These are phyloP conservation scores for Lethenteron reissneri DNA, from an alignment of 2,113 vertebrate species.

Conservation along the genomic window DNA sequence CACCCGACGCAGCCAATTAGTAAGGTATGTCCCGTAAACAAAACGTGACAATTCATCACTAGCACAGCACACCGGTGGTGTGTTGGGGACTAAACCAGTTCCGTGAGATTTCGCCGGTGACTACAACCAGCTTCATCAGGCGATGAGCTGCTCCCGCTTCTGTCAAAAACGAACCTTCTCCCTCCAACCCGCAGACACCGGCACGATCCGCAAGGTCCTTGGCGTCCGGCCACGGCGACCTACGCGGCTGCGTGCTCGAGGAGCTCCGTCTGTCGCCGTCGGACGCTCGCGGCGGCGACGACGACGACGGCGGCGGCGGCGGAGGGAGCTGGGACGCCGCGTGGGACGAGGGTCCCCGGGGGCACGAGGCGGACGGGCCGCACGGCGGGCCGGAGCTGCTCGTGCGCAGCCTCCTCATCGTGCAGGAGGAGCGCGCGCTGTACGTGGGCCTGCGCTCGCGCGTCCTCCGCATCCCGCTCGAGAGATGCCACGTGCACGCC, in stretches of 20 bases:
- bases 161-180: neutral
- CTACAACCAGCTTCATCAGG: no score
- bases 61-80: no score
- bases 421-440: conserved; percentile 72
- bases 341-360: no score
- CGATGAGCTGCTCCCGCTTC: no score
- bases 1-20: no score
- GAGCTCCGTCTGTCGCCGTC: conserved; percentile 63
- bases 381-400: conserved; percentile 13
- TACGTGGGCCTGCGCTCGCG: conserved; percentile 68
- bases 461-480: conserved; percentile 70
- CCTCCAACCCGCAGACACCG: conserved; percentile 42
- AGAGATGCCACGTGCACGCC: conserved; percentile 66
- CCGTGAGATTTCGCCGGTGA: no score
- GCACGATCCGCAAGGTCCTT: conserved; percentile 79
- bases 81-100: no score
- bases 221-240: conserved; percentile 49
- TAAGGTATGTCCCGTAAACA: no score
- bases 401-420: conserved; percentile 58
- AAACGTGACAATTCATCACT: no score
- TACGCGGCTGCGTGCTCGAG: conserved; percentile 62
- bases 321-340: no score
- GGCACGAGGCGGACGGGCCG: no score
- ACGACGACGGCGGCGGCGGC: no score
- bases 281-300: conserved; percentile 34